Percentiles rank a stretch among this genome's conserved stretches.
These are phyloP conservation scores for Galagoides demidoff DNA, from an alignment of 2,797 vertebrate species.

Conservation along the genomic window DNA sequence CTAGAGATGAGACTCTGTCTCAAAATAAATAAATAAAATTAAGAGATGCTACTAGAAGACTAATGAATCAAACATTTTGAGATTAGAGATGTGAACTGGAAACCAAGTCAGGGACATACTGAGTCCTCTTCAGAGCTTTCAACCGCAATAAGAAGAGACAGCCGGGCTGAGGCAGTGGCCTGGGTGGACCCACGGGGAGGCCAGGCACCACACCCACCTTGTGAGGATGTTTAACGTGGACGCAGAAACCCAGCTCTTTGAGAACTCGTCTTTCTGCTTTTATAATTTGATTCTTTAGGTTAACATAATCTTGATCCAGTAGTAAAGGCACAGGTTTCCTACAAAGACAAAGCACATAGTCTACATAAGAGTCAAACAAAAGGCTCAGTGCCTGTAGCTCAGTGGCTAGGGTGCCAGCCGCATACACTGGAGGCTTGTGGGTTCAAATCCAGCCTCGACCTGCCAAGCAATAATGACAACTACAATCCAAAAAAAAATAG, in stretches of 20 bases:
- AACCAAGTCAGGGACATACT: background rate
- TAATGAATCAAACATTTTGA: rapidly evolving
- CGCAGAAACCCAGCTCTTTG: conserved; percentile 93
- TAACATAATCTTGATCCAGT: conserved; percentile 91
- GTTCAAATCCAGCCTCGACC: no score
- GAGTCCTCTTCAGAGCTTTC: no score
- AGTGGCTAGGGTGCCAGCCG: no score
- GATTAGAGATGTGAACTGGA: background rate
- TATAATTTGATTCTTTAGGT: conserved; percentile 92
- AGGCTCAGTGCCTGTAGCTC: no score
- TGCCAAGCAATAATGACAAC: no score
- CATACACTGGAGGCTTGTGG: no score
- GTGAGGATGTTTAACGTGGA: conserved; percentile 93
- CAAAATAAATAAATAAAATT: background rate
- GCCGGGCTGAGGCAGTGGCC: background rate
- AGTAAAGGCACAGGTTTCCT: conserved; percentile 90
- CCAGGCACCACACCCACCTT: conserved; percentile 86
- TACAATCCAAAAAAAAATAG: no score
- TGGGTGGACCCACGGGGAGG: rapidly evolving
- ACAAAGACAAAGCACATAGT: conserved; percentile 10
- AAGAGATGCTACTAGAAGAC: rapidly evolving
- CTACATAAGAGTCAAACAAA: background rate
- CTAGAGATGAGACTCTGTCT: no score
- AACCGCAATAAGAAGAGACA: background rate
- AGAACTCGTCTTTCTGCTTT: conserved; percentile 91